These are phyloP conservation scores for Bombus huntii DNA, from an alignment of 1,140 invertebrate genomes.

Conservation along the genomic window DNA sequence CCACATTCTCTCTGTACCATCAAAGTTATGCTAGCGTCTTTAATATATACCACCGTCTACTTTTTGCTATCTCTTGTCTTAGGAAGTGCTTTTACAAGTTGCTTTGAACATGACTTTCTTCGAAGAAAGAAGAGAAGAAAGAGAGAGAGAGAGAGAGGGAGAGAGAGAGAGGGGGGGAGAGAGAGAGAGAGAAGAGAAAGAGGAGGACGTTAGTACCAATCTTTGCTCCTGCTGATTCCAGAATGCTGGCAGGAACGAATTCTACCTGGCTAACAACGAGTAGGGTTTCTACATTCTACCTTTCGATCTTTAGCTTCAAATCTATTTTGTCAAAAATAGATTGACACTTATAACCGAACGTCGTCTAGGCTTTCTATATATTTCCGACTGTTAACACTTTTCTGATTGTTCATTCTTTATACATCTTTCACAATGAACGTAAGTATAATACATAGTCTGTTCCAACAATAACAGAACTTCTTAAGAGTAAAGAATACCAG, in stretches of 20 bases:
- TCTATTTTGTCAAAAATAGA: background rate
- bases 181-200: no score
- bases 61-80: background rate
- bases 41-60: background rate
- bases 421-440: background rate
- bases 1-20: background rate
- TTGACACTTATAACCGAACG: background rate
- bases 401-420: background rate
- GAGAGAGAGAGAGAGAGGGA: no score
- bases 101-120: background rate
- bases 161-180: no score
- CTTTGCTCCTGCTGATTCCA: no score
- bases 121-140: background rate
- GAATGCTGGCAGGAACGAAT: background rate
- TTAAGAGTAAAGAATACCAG: no score
- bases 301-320: background rate
- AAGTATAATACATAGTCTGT: no score
- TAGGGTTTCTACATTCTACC: background rate
- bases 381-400: no score
- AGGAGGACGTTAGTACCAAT: no score
- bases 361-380: no score
- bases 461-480: no score
- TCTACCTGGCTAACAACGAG: background rate
- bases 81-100: conserved; percentile 6
- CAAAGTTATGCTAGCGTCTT: conserved; percentile 37